Evolutionary conservation across 1,140 invertebrate species (phyloP), one percentile per base, ranked within the genome.

Genomic region (Plectrocnemia conspersa): DNA sequence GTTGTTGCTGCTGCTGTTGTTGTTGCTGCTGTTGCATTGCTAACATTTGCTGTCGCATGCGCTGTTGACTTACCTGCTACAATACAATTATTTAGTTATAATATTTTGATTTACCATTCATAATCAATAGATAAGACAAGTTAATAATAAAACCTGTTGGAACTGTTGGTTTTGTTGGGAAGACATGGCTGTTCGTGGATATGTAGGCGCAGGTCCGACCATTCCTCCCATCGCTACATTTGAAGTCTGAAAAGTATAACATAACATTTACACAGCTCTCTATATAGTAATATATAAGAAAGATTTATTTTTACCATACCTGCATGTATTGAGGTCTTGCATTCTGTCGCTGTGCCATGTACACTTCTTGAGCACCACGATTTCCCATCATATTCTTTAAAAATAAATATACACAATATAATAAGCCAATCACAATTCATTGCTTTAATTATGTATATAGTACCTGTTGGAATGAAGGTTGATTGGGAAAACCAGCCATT

Each of bases 141-240:
- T 29, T 29, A 29, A 29, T 3, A 33, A 33, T 9, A 33, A 33
- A 15, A 81, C 77, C 63, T 80, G 78, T 64, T 81, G 80, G 55
- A 79, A 78, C 57, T 82, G 80, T 62, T 82, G 80, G 59, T 79
- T 75, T 63, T 70, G 75, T 53, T 79, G 74, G 63, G 79, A 79
- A 49, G 76, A 71, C 33, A 73, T 73, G 59, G 73, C 68, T 16
- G 61, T 59, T 33, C 71, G 68, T 2, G 72, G 71, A 57, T 83
- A 83, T 0, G 81, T 79, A 27, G 82, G 80, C 13, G 80, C 79
- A 3, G 78, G 78, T n/a, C 75, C 78, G 46, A 74, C 77, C 77
- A 82, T 81, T 52, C 76, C 78, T 27, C 80, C 80, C 81, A 84
- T 84, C 2, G 81, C 82, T 15, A 84, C 82, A 66, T 83, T 84